phyloP scores from a whole-genome alignment of 2,888 invertebrate species.

The Lysandra coridon region DNA sequence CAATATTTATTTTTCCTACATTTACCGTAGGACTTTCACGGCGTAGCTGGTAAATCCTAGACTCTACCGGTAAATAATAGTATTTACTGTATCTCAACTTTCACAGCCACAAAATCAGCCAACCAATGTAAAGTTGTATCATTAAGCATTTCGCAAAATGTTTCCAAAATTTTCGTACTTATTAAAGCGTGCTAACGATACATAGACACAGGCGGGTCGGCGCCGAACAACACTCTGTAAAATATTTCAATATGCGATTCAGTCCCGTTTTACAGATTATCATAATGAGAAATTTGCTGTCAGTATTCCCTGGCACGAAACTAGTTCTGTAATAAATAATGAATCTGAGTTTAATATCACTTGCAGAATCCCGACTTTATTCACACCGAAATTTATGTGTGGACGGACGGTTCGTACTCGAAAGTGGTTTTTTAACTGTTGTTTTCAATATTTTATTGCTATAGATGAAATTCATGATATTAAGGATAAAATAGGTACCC shows the following conservation, averaged over 20 bases:
- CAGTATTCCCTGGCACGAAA: conserved; percentile 33
- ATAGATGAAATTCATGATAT: neutral
- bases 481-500: neutral
- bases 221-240: conserved; percentile 25
- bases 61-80: neutral
- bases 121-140: conserved; percentile 31
- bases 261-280: conserved; percentile 37
- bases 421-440: conserved; percentile 9
- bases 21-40: no score
- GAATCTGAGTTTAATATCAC: conserved; percentile 32
- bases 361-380: conserved; percentile 31
- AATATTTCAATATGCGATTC: conserved; percentile 33
- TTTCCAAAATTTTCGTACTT: conserved; percentile 22
- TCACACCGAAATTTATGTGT: conserved; percentile 13
- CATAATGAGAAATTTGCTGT: conserved; percentile 35
- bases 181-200: conserved; percentile 25
- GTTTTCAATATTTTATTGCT: neutral
- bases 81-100: neutral
- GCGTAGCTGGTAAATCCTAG: no score
- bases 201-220: conserved; percentile 9
- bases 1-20: no score
- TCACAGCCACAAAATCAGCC: neutral
- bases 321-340: conserved; percentile 15
- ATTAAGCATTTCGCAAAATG: conserved; percentile 19
- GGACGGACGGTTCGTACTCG: neutral